phyloP scores from a whole-genome alignment of 2,113 vertebrate genomes.

The Bufo gargarizans region DNA sequence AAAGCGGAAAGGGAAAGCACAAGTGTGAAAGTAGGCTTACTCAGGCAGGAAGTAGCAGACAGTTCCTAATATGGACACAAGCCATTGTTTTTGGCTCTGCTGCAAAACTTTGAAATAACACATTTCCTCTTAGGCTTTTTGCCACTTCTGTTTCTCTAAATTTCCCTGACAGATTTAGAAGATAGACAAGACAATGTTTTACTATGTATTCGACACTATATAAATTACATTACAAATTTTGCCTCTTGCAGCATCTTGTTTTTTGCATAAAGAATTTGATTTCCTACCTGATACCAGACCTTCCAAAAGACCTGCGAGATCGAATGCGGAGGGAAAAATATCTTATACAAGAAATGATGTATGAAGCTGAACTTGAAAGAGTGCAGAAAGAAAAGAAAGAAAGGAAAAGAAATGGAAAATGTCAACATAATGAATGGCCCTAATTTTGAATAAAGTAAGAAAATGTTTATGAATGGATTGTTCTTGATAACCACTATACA shows the following conservation, averaged over 20 bases:
- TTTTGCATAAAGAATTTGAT: constrained; percentile 97
- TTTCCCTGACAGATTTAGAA: background rate
- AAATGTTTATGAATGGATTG: constrained; percentile 25
- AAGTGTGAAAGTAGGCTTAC: too few species aligned
- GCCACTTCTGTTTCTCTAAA: background rate
- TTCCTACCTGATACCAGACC: constrained; percentile 96
- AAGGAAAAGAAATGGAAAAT: constrained; percentile 82
- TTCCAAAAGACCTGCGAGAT: constrained; percentile 94
- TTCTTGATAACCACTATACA: background rate
- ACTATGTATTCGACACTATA: background rate
- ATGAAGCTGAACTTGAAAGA: constrained; percentile 90
- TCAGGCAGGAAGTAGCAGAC: too few species aligned
- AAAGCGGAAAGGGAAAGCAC: too few species aligned
- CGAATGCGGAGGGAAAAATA: constrained; percentile 96
- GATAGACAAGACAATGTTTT: background rate
- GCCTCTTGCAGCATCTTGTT: constrained; percentile 85
- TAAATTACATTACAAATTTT: background rate
- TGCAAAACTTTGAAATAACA: too few species aligned
- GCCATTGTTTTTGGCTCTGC: too few species aligned
- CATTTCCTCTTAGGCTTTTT: too few species aligned
- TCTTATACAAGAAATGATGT: constrained; percentile 98
- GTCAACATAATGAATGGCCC: constrained; percentile 89
- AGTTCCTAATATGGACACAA: too few species aligned
- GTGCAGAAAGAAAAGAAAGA: constrained; percentile 90
- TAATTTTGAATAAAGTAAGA: constrained; percentile 69